Conservation (phyloP, 2,888 invertebrate species). For the Habroteleia sp. region DNA sequence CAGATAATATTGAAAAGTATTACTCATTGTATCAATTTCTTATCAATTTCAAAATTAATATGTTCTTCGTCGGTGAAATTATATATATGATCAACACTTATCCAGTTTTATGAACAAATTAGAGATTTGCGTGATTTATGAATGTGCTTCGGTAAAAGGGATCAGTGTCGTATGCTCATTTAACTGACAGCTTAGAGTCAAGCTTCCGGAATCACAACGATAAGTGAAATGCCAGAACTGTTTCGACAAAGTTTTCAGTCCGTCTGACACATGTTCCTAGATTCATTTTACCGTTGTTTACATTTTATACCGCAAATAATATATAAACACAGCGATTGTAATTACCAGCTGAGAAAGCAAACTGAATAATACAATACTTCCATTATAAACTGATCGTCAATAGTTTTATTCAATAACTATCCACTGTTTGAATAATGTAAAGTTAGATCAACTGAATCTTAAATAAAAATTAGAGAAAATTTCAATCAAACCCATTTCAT, state of each 20-base stretch:
- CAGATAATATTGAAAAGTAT: conserved; percentile 21
- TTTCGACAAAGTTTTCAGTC: conserved; percentile 29
- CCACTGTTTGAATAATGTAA: no score
- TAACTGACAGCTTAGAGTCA: conserved; percentile 24
- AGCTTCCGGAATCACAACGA: conserved; percentile 12
- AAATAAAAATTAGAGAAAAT: no score
- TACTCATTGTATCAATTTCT: conserved; percentile 33
- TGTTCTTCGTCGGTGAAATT: conserved; percentile 25
- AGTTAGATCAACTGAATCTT: no score
- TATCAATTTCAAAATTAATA: conserved; percentile 49
- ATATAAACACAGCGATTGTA: no score
- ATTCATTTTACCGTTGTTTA: conserved; percentile 11
- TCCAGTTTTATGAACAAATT: conserved; percentile 45
- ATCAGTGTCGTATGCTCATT: conserved; percentile 17
- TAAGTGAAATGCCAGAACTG: conserved; percentile 10
- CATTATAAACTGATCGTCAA: no score
- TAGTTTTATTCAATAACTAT: no score
- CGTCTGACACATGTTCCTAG: conserved; percentile 23
- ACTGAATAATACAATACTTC: no score
- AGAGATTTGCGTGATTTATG: conserved; percentile 46
- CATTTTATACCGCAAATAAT: conserved; percentile 10
- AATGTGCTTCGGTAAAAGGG: conserved; percentile 24
- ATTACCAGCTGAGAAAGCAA: no score
- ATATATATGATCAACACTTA: conserved; percentile 19
- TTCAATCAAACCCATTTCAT: no score